Percentiles rank a stretch among this genome's conserved stretches.
Evolutionary conservation across 1,140 invertebrate genomes (phyloP).

Genomic region (Zaprionus vittiger): DNA sequence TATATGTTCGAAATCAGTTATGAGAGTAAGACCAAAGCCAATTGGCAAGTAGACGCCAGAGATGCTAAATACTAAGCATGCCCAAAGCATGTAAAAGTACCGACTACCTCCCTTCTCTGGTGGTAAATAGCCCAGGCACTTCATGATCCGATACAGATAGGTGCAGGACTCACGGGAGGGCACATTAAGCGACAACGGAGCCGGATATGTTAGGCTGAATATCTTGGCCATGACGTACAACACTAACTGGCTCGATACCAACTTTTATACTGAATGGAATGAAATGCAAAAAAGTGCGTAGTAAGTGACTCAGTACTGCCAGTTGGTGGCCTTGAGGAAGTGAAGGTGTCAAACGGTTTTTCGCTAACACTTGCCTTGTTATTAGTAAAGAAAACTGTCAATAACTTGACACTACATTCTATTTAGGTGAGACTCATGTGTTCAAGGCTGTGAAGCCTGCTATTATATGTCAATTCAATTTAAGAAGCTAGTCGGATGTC

Average conservation of each 20-base stretch:
- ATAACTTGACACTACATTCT: neutral
- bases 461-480: neutral
- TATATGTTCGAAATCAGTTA: neutral
- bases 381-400: neutral
- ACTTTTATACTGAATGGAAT: neutral
- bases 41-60: conserved; percentile 1
- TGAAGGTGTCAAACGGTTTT: no score
- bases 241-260: neutral
- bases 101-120: neutral
- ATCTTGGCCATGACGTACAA: conserved; percentile 1
- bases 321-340: neutral
- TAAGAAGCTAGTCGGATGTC: no score
- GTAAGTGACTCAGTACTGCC: neutral
- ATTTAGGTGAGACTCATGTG: neutral
- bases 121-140: neutral
- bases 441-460: neutral
- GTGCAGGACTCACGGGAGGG: neutral
- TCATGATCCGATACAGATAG: conserved; percentile 13
- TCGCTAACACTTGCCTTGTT: no score
- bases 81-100: conserved; percentile 4
- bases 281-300: neutral
- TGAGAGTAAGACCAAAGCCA: neutral
- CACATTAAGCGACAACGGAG: neutral
- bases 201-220: conserved; percentile 12
- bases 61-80: neutral